Base-by-base conservation (phyloP, 1,140 invertebrate genomes). In the Ceratina japonica region DNA sequence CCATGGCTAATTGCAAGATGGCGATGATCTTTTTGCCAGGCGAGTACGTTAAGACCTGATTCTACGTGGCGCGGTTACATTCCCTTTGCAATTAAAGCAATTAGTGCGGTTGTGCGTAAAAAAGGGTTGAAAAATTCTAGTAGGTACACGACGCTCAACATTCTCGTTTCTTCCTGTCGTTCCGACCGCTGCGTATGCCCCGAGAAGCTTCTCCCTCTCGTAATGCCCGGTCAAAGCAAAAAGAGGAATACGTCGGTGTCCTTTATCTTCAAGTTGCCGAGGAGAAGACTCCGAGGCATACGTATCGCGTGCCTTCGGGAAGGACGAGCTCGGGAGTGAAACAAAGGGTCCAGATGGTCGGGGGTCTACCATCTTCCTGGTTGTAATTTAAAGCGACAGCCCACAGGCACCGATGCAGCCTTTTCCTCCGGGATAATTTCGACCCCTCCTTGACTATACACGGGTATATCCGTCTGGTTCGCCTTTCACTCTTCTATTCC, bases 71-170 rank as follows among this genome's bases (percentile, higher is more conserved):
- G 75, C 62, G 75, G 75, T 79, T 79, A 69, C 73, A 64, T 86
- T 81, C 78, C 61, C 59, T 59, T 62, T 64, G 80, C 82, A 86
- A 86, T 86, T 86, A 84, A 86, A 79, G 72, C 80, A 86, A 86
- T 86, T 84, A 86, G 79, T 18, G 72, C 24, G 63, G 56, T 59
- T 56, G 69, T 64, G 69, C 64, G 79, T 61, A 84, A 79, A 74
- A 85, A 83, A 68, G 73, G 73, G 31, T 64, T 66, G 64, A 76
- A 75, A 80, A 80, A 76, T 76, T 18, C 73, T 80, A 80, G 73
- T 76, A 63, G 58, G 64, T 76, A 70, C 79, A 68, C 49, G 73
- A 76, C 59, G 65, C 73, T 80, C 49, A 63, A 80, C 79, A 80
- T 80, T 80, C 79, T 63, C 74, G 79, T 71, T 77, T 80, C 79